A percentile compares a stretch with the other conserved stretches of the same genome.
Conservation (phyloP, 2,888 invertebrate species). For the Tetragonula carbonaria region DNA sequence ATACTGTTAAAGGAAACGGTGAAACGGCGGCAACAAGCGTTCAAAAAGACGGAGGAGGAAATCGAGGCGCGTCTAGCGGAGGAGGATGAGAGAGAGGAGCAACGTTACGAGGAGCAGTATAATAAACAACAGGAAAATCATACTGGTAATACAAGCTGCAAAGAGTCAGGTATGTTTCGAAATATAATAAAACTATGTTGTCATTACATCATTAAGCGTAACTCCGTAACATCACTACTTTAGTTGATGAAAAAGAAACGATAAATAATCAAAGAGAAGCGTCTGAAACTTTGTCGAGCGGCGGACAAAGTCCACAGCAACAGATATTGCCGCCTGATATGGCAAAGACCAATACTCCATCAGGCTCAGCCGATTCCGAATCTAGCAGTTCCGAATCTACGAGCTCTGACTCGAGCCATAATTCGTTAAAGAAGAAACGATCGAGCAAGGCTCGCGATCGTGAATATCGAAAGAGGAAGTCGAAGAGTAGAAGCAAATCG, state of each 20-base stretch:
- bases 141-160: constrained; percentile 82
- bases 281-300: constrained; percentile 80
- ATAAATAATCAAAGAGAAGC: constrained; percentile 81
- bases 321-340: constrained; percentile 68
- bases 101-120: constrained; percentile 71
- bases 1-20: constrained; percentile 86
- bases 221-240: constrained; percentile 73
- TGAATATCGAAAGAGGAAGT: constrained; percentile 69
- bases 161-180: constrained; percentile 80
- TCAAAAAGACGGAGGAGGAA: constrained; percentile 90
- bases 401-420: constrained; percentile 72
- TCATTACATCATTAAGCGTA: constrained; percentile 62
- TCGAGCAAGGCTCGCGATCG: constrained; percentile 63
- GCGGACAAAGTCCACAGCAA: constrained; percentile 77
- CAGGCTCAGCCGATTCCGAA: constrained; percentile 71
- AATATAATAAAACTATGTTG: constrained; percentile 53
- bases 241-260: constrained; percentile 83
- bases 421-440: constrained; percentile 66
- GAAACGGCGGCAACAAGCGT: constrained; percentile 88
- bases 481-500: constrained; percentile 74
- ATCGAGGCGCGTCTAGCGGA: constrained; percentile 89
- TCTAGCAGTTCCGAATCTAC: constrained; percentile 69
- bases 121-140: constrained; percentile 76
- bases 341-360: constrained; percentile 71
- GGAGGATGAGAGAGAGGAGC: constrained; percentile 85